Conservation (phyloP, 2,888 invertebrate genomes). For the Molorchus minor region DNA sequence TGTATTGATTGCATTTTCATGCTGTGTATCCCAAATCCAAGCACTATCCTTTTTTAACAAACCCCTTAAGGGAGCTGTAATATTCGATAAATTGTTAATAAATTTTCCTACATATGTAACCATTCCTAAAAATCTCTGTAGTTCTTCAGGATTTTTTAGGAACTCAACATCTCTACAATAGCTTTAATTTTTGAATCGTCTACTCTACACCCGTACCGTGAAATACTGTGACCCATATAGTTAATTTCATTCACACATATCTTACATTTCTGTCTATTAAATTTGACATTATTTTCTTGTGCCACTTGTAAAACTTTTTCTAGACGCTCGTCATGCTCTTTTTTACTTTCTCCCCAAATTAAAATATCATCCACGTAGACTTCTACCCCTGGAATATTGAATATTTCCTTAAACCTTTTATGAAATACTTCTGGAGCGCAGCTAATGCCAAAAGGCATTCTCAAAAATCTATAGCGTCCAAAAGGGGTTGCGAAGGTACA, state of each 20-base stretch:
- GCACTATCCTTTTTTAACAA: constrained; percentile 13
- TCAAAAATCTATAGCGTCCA: too few relatives aligned
- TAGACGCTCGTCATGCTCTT: constrained; percentile 35
- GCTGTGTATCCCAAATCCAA: constrained; percentile 10
- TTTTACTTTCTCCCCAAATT: constrained; percentile 29
- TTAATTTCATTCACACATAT: constrained; percentile 36
- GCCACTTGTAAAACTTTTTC: constrained; percentile 35
- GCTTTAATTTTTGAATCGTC: constrained; percentile 40
- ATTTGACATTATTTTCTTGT: constrained; percentile 34
- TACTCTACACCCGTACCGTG: constrained; percentile 32
- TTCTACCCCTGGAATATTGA: constrained; percentile 34
- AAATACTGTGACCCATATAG: constrained; percentile 42
- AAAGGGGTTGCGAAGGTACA: too few relatives aligned
- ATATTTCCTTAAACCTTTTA: too few relatives aligned
- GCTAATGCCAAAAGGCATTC: too few relatives aligned
- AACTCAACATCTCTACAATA: too few relatives aligned
- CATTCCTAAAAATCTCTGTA: constrained; percentile 30
- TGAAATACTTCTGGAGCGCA: too few relatives aligned
- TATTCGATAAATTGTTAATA: constrained; percentile 21
- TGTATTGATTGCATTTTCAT: constrained; percentile 13
- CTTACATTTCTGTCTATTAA: constrained; percentile 43
- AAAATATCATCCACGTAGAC: constrained; percentile 40
- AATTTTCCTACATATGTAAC: constrained; percentile 25
- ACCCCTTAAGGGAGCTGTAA: constrained; percentile 8
- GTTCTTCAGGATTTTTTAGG: constrained; percentile 25